Conservation (phyloP, 2,888 invertebrate species). For the Drosophila atroscutellata region DNA sequence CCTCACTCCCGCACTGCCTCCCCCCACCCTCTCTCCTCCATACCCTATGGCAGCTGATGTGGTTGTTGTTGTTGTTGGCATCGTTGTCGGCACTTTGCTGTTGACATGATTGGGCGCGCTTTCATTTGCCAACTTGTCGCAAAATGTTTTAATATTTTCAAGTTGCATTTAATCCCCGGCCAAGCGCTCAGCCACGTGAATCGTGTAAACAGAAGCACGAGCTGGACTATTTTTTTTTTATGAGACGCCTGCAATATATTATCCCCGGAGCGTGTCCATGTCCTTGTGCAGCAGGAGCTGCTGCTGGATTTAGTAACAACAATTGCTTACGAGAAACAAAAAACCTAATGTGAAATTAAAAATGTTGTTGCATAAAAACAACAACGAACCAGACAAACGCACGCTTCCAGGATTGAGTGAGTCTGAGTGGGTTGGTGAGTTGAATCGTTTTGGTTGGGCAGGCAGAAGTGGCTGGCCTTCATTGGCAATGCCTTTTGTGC, state of each 20-base stretch:
- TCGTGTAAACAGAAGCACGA: conserved; percentile 74
- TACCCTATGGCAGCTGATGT: conserved; percentile 13
- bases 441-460: conserved; percentile 45
- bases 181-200: conserved; percentile 71
- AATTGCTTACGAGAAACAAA: conserved; percentile 31
- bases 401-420: conserved; percentile 38
- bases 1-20: conserved; percentile 3
- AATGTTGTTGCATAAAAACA: conserved; percentile 46
- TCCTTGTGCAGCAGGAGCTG: conserved; percentile 15
- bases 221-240: conserved; percentile 34
- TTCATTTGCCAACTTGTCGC: conserved; percentile 81
- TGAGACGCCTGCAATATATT: conserved; percentile 32
- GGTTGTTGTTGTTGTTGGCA: conserved; percentile 37
- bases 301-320: conserved; percentile 12
- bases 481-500: conserved; percentile 58
- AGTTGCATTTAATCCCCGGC: conserved; percentile 77
- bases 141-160: conserved; percentile 81
- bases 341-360: conserved; percentile 68
- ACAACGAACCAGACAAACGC: conserved; percentile 52
- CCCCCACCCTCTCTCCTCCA: not conserved
- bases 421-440: conserved; percentile 4
- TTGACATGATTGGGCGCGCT: conserved; percentile 79
- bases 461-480: conserved; percentile 29
- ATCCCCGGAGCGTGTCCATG: conserved; percentile 20
- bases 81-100: conserved; percentile 69